Percentiles rank a stretch among this genome's conserved stretches.
phyloP scores from a whole-genome alignment of 1,140 invertebrate species.

The Dermatophagoides farinae region DNA sequence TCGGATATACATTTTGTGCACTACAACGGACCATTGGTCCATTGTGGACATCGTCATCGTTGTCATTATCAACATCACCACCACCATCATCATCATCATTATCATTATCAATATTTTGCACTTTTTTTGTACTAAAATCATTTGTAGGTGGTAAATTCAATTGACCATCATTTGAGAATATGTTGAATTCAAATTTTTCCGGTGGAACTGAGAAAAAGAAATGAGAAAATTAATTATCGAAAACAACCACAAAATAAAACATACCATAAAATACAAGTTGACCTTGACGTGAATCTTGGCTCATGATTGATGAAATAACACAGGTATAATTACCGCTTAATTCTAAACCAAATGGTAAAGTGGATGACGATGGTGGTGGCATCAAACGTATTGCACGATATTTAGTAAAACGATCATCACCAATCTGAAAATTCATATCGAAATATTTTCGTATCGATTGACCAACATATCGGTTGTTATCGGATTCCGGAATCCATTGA shows the following conservation, averaged over 20 bases:
- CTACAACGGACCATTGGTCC: background rate
- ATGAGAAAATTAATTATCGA: background rate
- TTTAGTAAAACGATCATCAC: constrained; percentile 11
- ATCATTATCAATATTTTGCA: too few relatives aligned
- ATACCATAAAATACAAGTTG: constrained; percentile 20
- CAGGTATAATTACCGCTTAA: constrained; percentile 21
- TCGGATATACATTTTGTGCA: constrained; percentile 4
- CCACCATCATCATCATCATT: too few relatives aligned
- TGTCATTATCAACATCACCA: background rate
- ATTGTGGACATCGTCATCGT: background rate
- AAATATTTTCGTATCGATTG: constrained; percentile 6
- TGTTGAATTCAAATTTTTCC: constrained; percentile 10
- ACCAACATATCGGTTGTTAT: constrained; percentile 7
- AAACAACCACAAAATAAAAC: constrained; percentile 9
- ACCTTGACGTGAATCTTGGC: constrained; percentile 5
- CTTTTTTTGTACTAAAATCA: too few relatives aligned
- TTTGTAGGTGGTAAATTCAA: too few relatives aligned
- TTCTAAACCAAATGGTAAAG: background rate
- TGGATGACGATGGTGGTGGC: background rate
- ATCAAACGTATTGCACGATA: constrained; percentile 11
- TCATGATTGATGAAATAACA: constrained; percentile 17
- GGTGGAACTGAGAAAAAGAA: constrained; percentile 10
- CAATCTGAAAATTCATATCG: constrained; percentile 7
- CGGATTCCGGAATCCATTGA: constrained; percentile 23
- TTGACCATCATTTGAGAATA: background rate